A percentile compares a stretch with the other conserved stretches of the same genome.
Evolutionary conservation across 2,888 invertebrate species (phyloP).

Genomic region (Prosopocoilus inquinatus): DNA sequence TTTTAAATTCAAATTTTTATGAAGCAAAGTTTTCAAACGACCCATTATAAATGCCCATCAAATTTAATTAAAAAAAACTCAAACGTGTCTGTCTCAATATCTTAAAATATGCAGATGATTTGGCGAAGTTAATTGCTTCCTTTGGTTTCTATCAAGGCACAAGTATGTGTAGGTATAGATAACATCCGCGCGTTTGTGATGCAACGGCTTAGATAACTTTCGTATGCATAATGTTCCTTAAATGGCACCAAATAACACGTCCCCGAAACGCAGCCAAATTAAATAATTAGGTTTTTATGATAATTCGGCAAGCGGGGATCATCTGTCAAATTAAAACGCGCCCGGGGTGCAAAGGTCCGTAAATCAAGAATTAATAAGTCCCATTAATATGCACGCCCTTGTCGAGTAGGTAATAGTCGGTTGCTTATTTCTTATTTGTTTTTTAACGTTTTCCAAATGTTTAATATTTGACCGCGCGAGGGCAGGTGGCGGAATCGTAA

Average conservation of each 20-base stretch:
- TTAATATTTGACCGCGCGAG: neutral
- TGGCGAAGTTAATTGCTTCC: too few relatives aligned
- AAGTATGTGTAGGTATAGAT: too few relatives aligned
- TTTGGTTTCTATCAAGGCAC: too few relatives aligned
- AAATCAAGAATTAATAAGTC: neutral
- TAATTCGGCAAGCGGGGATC: neutral
- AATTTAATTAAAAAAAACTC: too few relatives aligned
- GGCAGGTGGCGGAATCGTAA: neutral
- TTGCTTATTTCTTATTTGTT: neutral
- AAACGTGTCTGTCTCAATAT: too few relatives aligned
- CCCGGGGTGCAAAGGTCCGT: neutral
- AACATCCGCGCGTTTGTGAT: too few relatives aligned
- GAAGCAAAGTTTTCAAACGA: too few relatives aligned
- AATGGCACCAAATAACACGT: neutral
- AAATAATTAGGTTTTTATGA: constrained; percentile 1
- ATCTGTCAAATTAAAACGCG: neutral
- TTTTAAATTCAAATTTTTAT: too few relatives aligned
- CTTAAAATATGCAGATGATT: too few relatives aligned
- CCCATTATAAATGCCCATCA: too few relatives aligned
- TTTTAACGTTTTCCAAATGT: neutral
- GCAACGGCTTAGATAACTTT: neutral
- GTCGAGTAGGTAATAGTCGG: neutral
- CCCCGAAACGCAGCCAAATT: neutral
- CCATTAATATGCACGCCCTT: neutral
- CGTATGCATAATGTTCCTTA: neutral